Percentiles rank a stretch among this genome's conserved stretches.
Conservation (phyloP, 2,113 vertebrate genomes). For the Tinamus guttatus region DNA sequence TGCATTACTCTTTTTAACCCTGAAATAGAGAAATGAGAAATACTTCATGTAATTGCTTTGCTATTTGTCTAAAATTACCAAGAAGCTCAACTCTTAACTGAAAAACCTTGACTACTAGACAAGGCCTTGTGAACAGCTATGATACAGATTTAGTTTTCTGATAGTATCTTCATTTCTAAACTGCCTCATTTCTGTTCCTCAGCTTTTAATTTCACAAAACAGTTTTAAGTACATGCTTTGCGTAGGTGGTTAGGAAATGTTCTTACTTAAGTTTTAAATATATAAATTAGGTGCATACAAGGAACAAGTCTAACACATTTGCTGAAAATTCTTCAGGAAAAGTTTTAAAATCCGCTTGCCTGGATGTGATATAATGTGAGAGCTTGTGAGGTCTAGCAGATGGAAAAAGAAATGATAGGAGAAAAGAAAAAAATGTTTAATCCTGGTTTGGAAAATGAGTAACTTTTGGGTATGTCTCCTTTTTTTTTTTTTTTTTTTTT, state of each 20-base stretch:
- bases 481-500: too few relatives aligned
- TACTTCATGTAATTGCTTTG: not conserved
- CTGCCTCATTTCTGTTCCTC: not conserved
- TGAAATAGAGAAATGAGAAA: not conserved
- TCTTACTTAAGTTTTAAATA: not conserved
- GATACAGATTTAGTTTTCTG: not conserved
- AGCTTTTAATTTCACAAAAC: not conserved
- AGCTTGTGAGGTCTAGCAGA: not conserved
- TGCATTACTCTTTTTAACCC: not conserved
- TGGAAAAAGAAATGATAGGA: not conserved
- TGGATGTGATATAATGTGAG: fast-evolving
- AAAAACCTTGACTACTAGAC: not conserved
- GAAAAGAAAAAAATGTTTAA: not conserved
- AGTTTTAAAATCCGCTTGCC: not conserved
- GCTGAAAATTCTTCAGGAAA: not conserved
- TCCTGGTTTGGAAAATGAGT: not conserved
- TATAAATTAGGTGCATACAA: not conserved
- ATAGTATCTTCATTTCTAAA: not conserved
- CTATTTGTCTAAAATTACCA: not conserved
- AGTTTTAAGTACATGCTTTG: not conserved
- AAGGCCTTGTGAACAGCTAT: not conserved
- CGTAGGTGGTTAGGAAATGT: not conserved
- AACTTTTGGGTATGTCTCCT: not conserved
- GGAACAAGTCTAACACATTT: not conserved
- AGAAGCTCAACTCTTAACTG: not conserved